Conservation (phyloP, 2,888 invertebrate species). For the Lymantria monacha region DNA sequence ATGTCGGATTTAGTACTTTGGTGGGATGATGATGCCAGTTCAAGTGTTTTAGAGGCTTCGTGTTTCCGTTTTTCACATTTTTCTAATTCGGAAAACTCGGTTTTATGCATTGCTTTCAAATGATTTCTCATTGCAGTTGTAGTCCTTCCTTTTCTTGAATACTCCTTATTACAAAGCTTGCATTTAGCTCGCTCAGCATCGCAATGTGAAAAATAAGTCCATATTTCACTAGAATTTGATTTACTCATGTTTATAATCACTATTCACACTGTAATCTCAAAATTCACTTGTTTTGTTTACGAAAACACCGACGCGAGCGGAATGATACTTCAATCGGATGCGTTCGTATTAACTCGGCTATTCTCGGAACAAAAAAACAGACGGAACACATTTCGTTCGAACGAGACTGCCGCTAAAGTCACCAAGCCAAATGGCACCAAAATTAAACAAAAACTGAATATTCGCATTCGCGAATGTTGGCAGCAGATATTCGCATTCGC, state of each 20-base stretch:
- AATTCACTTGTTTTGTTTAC: no score
- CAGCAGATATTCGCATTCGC: no score
- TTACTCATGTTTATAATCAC: conserved; percentile 8
- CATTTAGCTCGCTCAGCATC: conserved; percentile 7
- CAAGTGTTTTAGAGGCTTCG: conserved; percentile 7
- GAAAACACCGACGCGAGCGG: no score
- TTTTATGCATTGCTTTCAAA: conserved; percentile 12
- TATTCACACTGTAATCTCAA: no score
- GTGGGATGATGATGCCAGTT: conserved; percentile 12
- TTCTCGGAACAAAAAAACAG: no score
- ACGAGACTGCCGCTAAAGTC: no score
- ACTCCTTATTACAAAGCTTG: conserved; percentile 16
- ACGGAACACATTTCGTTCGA: no score
- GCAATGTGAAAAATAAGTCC: conserved; percentile 13
- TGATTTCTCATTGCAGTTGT: conserved; percentile 17
- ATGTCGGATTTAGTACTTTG: conserved; percentile 8
- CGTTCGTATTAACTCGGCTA: no score
- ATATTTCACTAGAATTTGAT: conserved; percentile 9
- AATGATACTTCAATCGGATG: no score
- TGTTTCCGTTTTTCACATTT: conserved; percentile 9
- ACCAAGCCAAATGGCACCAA: no score
- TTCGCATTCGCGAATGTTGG: no score
- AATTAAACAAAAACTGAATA: no score
- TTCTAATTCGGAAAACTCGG: conserved; percentile 7
- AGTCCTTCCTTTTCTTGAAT: conserved; percentile 18